Percentiles rank a stretch among this genome's conserved stretches.
phyloP scores from a whole-genome alignment of 2,797 vertebrate species.

The Poecilia wingei region DNA sequence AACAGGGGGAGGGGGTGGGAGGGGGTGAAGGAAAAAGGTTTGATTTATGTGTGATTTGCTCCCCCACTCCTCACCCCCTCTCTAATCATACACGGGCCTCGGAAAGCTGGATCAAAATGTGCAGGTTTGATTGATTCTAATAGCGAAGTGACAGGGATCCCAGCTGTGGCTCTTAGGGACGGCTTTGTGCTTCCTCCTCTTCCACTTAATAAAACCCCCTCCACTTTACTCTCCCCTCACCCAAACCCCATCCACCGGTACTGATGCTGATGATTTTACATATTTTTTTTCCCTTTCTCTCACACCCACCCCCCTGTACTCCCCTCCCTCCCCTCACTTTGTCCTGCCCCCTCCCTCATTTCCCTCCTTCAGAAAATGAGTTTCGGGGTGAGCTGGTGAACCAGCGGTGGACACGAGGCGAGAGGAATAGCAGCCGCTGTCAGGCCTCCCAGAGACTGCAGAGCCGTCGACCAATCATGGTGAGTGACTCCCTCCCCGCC shows the following conservation, averaged over 20 bases:
- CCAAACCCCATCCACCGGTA: conserved; percentile 29
- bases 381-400: conserved; percentile 95
- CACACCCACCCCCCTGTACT: background rate
- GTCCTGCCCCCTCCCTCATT: background rate
- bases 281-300: conserved; percentile 5
- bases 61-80: conserved; percentile 56
- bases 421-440: conserved; percentile 90
- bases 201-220: conserved; percentile 68
- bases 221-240: conserved; percentile 23
- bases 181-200: conserved; percentile 39
- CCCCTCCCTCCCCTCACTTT: background rate
- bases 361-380: conserved; percentile 88
- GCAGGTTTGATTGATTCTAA: conserved; percentile 85
- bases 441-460: conserved; percentile 85
- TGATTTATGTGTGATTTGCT: conserved; percentile 84
- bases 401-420: conserved; percentile 94
- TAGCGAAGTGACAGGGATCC: conserved; percentile 77
- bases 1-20: background rate
- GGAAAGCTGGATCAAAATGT: conserved; percentile 81
- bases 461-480: conserved; percentile 87
- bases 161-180: conserved; percentile 79
- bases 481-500: conserved; percentile 74
- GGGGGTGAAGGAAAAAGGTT: conserved; percentile 23
- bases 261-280: conserved; percentile 54
- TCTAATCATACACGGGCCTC: conserved; percentile 53